Percentiles rank a stretch among this genome's conserved stretches.
Evolutionary conservation across 1,140 invertebrate species (phyloP).

Genomic region (Acromyrmex echinatior): DNA sequence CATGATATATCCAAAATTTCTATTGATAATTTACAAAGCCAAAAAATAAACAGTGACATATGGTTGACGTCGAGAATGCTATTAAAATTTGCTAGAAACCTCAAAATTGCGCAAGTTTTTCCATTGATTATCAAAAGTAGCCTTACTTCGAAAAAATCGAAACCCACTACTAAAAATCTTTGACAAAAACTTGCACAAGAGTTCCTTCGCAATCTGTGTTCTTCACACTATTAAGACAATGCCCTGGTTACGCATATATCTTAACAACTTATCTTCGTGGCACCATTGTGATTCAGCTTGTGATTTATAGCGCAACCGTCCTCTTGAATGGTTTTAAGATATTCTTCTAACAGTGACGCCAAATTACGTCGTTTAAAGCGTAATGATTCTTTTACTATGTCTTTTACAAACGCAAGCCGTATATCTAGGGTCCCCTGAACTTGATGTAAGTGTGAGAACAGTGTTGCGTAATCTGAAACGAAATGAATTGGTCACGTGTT

Average conservation of each 20-base stretch:
- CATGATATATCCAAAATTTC: constrained; percentile 42
- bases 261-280: constrained; percentile 83
- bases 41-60: constrained; percentile 29
- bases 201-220: background rate
- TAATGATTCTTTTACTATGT: constrained; percentile 92
- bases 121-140: constrained; percentile 24
- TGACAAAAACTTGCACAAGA: background rate
- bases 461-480: constrained; percentile 90
- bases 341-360: constrained; percentile 88
- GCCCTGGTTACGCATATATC: constrained; percentile 62
- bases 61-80: constrained; percentile 66
- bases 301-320: constrained; percentile 82
- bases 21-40: constrained; percentile 64
- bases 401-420: constrained; percentile 90
- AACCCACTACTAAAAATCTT: background rate
- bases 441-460: constrained; percentile 91
- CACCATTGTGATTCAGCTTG: constrained; percentile 85
- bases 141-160: background rate
- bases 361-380: constrained; percentile 93
- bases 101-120: background rate
- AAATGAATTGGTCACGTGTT: constrained; percentile 48
- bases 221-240: constrained; percentile 53
- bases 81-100: constrained; percentile 27
- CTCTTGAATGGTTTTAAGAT: constrained; percentile 84
- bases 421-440: constrained; percentile 91